phyloP scores from a whole-genome alignment of 2,113 vertebrate species.

The Camelus dromedarius region DNA sequence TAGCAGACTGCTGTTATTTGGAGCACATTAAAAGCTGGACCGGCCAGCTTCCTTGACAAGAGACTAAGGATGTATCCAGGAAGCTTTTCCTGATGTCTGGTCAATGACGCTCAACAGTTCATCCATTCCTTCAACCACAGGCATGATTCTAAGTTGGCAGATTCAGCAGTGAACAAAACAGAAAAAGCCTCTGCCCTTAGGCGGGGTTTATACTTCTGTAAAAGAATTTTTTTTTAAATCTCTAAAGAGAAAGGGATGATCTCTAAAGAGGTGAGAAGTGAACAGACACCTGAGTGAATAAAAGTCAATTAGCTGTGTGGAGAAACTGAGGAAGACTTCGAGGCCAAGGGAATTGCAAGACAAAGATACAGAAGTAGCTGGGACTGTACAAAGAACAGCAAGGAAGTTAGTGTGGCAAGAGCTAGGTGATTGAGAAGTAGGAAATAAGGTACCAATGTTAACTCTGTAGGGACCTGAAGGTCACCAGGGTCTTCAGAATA shows the following conservation, averaged over 20 bases:
- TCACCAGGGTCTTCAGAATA: neutral
- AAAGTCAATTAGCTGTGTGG: neutral
- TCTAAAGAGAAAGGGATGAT: neutral
- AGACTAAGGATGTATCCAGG: neutral
- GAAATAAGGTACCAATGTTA: neutral
- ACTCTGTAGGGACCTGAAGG: neutral
- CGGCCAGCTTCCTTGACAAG: neutral
- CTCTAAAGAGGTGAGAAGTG: neutral
- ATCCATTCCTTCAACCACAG: neutral
- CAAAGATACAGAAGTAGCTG: neutral
- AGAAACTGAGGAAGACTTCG: neutral
- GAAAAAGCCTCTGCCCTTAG: neutral
- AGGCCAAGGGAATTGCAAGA: neutral
- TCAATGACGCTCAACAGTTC: neutral
- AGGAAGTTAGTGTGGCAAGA: neutral
- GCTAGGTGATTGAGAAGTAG: neutral
- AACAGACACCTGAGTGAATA: slow-evolving; percentile 5
- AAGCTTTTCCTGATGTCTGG: neutral
- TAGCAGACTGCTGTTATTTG: neutral
- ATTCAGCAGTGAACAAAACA: neutral
- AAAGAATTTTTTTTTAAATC: neutral
- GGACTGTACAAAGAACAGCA: neutral
- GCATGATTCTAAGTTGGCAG: neutral
- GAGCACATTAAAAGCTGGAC: neutral
- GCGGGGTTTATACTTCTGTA: neutral